Percentiles rank a stretch among this genome's conserved stretches.
Conservation (phyloP, 1,140 invertebrate genomes). For the Lepidurus packardi region DNA sequence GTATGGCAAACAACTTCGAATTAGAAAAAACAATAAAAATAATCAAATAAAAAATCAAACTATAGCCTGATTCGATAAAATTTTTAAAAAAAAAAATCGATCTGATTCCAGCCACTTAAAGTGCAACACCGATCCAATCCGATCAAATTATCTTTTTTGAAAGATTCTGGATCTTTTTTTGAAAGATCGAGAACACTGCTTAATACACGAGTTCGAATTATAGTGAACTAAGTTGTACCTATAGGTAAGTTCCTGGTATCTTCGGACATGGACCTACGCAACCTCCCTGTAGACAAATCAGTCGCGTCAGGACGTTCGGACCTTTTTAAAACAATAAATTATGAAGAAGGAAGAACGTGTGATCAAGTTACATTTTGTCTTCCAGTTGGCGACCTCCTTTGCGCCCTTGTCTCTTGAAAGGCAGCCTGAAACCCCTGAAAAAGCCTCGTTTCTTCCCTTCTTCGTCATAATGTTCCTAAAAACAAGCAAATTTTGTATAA, state of each 20-base stretch:
- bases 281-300: conserved; percentile 34
- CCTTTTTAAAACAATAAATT: not conserved
- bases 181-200: not conserved
- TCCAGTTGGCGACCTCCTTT: conserved; percentile 41
- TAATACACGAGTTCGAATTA: not conserved
- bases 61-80: too few species aligned
- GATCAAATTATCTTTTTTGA: too few species aligned
- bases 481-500: conserved; percentile 15
- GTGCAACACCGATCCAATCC: too few species aligned
- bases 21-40: too few species aligned
- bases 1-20: too few species aligned
- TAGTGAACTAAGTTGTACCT: conserved; percentile 30
- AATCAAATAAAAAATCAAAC: too few species aligned
- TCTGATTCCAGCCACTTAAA: too few species aligned
- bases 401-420: conserved; percentile 58
- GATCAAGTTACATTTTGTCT: conserved; percentile 6
- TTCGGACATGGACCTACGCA: conserved; percentile 34
- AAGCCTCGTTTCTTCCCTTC: conserved; percentile 55
- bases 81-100: too few species aligned
- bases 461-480: conserved; percentile 50
- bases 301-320: conserved; percentile 42
- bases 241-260: conserved; percentile 22
- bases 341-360: not conserved
- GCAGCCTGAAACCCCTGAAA: conserved; percentile 62
- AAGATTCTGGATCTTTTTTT: too few species aligned